Evolutionary conservation across 2,113 vertebrate genomes (phyloP), one percentile per base, ranked within the genome.

Genomic region (Phainopepla nitens): DNA sequence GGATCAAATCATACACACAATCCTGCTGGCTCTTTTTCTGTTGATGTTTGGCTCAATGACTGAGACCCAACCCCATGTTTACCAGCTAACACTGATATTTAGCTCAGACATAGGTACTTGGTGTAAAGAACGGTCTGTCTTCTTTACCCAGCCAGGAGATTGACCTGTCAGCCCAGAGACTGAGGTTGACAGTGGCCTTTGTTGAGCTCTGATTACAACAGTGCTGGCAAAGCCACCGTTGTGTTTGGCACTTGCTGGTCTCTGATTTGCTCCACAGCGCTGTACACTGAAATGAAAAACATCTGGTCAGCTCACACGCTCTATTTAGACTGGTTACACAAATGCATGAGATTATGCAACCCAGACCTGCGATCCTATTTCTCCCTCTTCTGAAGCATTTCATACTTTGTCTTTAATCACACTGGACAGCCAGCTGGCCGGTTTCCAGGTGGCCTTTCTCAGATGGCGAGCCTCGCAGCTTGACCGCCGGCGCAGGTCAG

Each of bases 201-300:
- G 31, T 84, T 1, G n/a, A 88, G 71, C 94, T 97, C 93, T 29
- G 10, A 82, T 96, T 96, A 73, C 89, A 97, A 39, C 51, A 84
- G 79, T 2, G 6, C 90, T 97, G 95, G 93, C 97, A 88, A 70
- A 78, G 47, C 42, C n/a, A 6, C 31, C 17, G 7, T 77, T 75
- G 88, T 64, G 68, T 91, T 97, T 96, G 96, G 94, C n/a, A 21
- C 91, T 88, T 51, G 24, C n/a, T 91, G 92, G 61, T 58, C 91
- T 96, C 83, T 66, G 78, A 81, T 97, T 95, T 96, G 72, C 89
- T 93, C 72, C 5, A 7, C 77, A 76, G 84, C 5, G 28, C 94
- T 82, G 86, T 71, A 39, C 66, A 27, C 64, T 62, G 70, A 97
- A 97, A 98, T 98, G 77, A 93, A 94, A 98, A 98, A 97, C 97